These are phyloP conservation scores for Polia nebulosa DNA, from an alignment of 2,888 invertebrate species.

Conservation along the genomic window DNA sequence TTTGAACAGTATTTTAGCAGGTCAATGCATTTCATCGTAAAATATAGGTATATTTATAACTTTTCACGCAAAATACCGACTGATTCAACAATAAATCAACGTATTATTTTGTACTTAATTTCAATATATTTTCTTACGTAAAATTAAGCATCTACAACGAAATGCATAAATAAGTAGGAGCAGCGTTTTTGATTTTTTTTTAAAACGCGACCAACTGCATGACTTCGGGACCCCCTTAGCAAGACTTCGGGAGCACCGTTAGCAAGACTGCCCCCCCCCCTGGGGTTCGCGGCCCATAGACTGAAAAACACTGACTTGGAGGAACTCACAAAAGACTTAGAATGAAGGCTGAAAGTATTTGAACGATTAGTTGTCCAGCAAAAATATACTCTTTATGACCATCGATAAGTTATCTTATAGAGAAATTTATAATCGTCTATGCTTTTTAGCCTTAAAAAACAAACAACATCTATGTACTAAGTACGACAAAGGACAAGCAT, in stretches of 20 bases:
- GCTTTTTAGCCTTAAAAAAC: background rate
- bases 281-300: too few relatives aligned
- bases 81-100: background rate
- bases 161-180: constrained; percentile 27
- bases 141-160: constrained; percentile 32
- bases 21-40: background rate
- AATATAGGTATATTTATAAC: background rate
- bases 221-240: too few relatives aligned
- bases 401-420: background rate
- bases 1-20: constrained; percentile 13
- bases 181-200: too few relatives aligned
- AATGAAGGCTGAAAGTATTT: constrained; percentile 1
- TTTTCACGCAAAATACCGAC: background rate
- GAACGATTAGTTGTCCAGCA: constrained; percentile 5
- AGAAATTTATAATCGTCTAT: constrained; percentile 14
- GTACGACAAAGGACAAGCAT: background rate
- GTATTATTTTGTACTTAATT: constrained; percentile 56
- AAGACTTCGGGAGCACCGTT: too few relatives aligned
- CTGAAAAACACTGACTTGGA: too few relatives aligned
- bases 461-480: constrained; percentile 32
- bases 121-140: constrained; percentile 16
- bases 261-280: too few relatives aligned
- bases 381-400: background rate
- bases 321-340: constrained; percentile 46
- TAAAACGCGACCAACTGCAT: too few relatives aligned